phyloP scores from a whole-genome alignment of 2,113 vertebrate species.

The Oncorhynchus nerka region DNA sequence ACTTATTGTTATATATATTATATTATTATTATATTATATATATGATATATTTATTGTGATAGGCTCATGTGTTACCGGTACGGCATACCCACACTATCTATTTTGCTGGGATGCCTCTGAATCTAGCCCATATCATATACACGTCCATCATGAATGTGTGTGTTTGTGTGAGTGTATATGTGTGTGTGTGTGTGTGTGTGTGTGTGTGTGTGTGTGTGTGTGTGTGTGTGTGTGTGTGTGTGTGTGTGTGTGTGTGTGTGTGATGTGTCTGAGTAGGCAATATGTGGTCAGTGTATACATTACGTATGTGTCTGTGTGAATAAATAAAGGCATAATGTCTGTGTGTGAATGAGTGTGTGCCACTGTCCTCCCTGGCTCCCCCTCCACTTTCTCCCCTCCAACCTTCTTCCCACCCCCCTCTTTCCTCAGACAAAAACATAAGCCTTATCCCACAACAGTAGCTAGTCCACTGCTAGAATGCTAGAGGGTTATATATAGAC shows the following conservation, averaged over 20 bases:
- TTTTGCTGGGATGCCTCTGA: too few species aligned
- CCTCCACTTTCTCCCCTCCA: neutral
- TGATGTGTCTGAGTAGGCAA: too few species aligned
- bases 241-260: neutral
- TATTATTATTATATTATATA: too few species aligned
- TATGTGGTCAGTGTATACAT: too few species aligned
- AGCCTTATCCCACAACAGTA: neutral
- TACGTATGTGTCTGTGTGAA: neutral
- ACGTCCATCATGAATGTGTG: neutral
- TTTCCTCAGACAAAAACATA: neutral
- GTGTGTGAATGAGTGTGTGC: neutral
- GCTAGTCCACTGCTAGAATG: constrained; percentile 1
- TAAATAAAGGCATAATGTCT: neutral
- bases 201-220: too few species aligned
- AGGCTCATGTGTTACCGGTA: too few species aligned
- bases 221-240: too few species aligned
- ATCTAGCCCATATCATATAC: neutral
- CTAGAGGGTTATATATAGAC: constrained; percentile 18
- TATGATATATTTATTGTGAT: too few species aligned
- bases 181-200: neutral
- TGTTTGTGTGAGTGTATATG: neutral
- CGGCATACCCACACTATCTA: too few species aligned
- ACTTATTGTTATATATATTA: too few species aligned
- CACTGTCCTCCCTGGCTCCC: neutral
- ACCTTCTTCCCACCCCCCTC: neutral